phyloP scores from a whole-genome alignment of 1,140 invertebrate species.

The Cydia amplana region DNA sequence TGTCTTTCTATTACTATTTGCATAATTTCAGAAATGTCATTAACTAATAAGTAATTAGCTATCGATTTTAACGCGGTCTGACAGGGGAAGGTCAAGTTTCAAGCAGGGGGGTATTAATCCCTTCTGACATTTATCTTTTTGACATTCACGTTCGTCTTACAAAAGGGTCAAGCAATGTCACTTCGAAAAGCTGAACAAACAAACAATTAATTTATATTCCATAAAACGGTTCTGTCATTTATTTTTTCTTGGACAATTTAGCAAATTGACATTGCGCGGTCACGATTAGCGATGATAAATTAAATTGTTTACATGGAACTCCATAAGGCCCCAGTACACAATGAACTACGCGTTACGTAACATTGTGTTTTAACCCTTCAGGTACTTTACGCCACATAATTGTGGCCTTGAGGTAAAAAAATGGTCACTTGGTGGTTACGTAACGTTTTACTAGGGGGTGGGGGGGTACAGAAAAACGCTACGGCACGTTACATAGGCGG shows the following conservation, averaged over 20 bases:
- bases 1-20: too few species aligned
- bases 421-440: too few species aligned
- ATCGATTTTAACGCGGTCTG: not conserved
- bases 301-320: conserved; percentile 20
- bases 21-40: not conserved
- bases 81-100: not conserved
- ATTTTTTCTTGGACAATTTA: conserved; percentile 17
- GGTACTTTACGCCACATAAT: too few species aligned
- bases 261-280: conserved; percentile 21
- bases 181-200: conserved; percentile 15
- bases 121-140: not conserved
- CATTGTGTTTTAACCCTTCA: too few species aligned
- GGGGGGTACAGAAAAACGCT: too few species aligned
- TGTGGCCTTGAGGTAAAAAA: too few species aligned
- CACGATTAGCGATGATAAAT: conserved; percentile 6
- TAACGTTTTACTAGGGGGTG: too few species aligned
- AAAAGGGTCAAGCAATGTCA: conserved; percentile 5
- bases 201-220: conserved; percentile 15
- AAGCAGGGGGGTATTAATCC: conserved; percentile 5
- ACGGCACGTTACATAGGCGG: too few species aligned
- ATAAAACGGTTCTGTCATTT: conserved; percentile 7
- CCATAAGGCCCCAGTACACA: too few species aligned
- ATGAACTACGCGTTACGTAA: too few species aligned
- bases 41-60: not conserved
- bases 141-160: conserved; percentile 6